phyloP scores from a whole-genome alignment of 2,888 invertebrate genomes.

The Augiades crinisus region DNA sequence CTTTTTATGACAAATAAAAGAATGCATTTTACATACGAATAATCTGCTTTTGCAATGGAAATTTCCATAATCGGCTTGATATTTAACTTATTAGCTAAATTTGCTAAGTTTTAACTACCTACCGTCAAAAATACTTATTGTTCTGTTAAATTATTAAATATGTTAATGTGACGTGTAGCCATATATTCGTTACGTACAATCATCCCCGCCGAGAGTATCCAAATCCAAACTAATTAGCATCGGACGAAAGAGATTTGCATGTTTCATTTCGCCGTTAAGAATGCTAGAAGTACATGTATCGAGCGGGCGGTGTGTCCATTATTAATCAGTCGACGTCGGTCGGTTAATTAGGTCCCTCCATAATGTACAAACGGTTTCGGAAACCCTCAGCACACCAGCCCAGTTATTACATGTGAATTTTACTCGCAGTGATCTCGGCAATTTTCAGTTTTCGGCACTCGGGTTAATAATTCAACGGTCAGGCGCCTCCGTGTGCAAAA shows the following conservation, averaged over 20 bases:
- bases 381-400: conserved; percentile 63
- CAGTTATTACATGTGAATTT: conserved; percentile 64
- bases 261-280: conserved; percentile 27
- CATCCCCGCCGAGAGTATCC: conserved; percentile 7
- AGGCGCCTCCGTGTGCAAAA: conserved; percentile 62
- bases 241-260: conserved; percentile 27
- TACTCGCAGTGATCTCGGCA: conserved; percentile 61
- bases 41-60: not conserved
- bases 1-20: conserved; percentile 1
- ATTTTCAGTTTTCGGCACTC: conserved; percentile 76
- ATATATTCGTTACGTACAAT: not conserved
- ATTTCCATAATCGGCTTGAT: not conserved
- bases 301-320: conserved; percentile 34
- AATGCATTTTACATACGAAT: conserved; percentile 1
- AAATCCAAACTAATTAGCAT: conserved; percentile 26
- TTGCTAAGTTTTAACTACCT: too few species aligned
- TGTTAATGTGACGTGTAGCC: not conserved
- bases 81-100: too few species aligned
- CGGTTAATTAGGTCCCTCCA: conserved; percentile 76
- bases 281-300: conserved; percentile 40
- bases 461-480: conserved; percentile 56
- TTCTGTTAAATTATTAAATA: not conserved
- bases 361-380: conserved; percentile 73
- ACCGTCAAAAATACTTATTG: too few species aligned
- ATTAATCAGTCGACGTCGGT: conserved; percentile 45